Evolutionary conservation across 2,113 vertebrate genomes (phyloP).

Genomic region (Ptyas mucosa): DNA sequence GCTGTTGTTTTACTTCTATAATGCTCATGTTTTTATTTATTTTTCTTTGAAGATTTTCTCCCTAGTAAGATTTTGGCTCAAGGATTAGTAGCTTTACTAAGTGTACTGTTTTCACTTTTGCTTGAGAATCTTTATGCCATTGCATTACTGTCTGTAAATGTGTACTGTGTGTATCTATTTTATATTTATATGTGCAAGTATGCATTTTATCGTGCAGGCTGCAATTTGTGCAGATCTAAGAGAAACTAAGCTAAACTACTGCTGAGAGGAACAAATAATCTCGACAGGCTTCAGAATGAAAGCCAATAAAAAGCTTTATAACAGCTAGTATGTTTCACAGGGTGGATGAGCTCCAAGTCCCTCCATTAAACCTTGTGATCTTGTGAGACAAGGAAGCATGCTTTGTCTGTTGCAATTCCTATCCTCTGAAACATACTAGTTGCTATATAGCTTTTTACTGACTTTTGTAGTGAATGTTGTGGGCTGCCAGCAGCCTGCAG

Average conservation of each 20-base stretch:
- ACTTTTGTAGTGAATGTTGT: not conserved
- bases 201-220: not conserved
- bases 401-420: not conserved
- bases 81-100: not conserved
- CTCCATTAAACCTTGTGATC: not conserved
- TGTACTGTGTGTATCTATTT: not conserved
- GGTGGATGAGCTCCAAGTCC: not conserved
- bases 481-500: no score
- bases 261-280: not conserved
- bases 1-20: not conserved
- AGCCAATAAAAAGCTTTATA: not conserved
- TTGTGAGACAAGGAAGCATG: not conserved
- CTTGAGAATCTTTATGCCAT: not conserved
- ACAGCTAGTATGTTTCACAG: not conserved
- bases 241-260: not conserved
- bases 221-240: not conserved
- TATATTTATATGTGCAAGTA: not conserved
- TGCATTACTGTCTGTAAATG: not conserved
- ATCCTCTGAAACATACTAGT: not conserved
- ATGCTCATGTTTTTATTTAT: not conserved
- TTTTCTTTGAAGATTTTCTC: not conserved
- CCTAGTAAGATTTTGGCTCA: not conserved
- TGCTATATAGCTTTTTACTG: not conserved
- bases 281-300: not conserved
- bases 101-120: not conserved